Percentiles rank a stretch among this genome's conserved stretches.
These are phyloP conservation scores for Equus przewalskii DNA, from an alignment of 2,113 vertebrate species.

Conservation along the genomic window DNA sequence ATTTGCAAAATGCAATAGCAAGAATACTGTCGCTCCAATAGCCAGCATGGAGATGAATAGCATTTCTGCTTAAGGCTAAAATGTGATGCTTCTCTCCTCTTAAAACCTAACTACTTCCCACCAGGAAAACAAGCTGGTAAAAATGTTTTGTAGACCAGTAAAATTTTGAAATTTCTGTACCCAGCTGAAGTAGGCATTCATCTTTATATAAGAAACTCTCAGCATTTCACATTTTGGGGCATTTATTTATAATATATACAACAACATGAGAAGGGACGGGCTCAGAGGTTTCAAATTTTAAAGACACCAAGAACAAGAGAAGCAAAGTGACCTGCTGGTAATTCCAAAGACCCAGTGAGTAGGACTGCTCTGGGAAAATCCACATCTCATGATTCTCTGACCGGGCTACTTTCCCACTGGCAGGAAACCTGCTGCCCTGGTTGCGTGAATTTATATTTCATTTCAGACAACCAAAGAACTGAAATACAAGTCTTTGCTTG, in stretches of 20 bases:
- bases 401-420: not conserved
- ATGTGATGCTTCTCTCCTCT: not conserved
- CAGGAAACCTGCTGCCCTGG: slow-evolving; percentile 14
- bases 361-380: not conserved
- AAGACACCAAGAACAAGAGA: not conserved
- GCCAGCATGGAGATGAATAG: not conserved
- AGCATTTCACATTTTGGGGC: not conserved
- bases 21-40: not conserved
- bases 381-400: not conserved
- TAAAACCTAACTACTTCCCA: not conserved
- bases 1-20: not conserved
- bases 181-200: slow-evolving; percentile 25
- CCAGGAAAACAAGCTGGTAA: slow-evolving; percentile 10
- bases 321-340: not conserved
- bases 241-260: not conserved
- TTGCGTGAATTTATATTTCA: not conserved
- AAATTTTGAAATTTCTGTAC: slow-evolving; percentile 26
- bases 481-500: not conserved
- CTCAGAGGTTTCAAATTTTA: not conserved
- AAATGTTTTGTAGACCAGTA: not conserved
- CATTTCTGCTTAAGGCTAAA: not conserved
- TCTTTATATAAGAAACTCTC: not conserved
- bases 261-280: not conserved
- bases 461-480: not conserved
- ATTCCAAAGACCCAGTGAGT: not conserved